Evolutionary conservation across 1,140 invertebrate genomes (phyloP), one percentile per base, ranked within the genome.

Genomic region (Aphelenchoides fujianensis): DNA sequence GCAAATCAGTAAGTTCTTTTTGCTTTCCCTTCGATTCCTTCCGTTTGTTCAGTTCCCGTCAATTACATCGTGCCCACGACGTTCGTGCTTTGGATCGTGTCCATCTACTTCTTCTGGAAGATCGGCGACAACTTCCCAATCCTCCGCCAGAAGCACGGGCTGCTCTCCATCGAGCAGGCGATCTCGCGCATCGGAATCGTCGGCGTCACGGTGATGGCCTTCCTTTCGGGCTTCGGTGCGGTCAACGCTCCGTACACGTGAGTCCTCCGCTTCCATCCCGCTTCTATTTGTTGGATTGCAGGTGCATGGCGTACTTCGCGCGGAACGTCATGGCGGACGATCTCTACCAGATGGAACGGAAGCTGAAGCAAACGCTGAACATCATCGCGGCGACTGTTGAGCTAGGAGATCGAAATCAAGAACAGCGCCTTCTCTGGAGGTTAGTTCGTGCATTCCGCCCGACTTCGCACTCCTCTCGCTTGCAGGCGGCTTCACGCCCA

Each of bases 51-150:
- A 95, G 93, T 96, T 75, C 91, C 89, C 80, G 87, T 89, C 75
- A 90, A 90, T 78, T 88, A 91, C 81, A 90, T 92, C 78, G 89
- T 90, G 70, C 89, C 91, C 32, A 84, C 97, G 34, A 94, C 94
- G 3, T 84, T 92, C 41, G 83, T 91, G 68, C 89, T 91, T 0
- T 99, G 95, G 91, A 87, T 94, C 67, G 88, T 92, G 34, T 98
- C 95, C 84, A 88, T 98, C 0, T 95, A 96, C 82, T 90, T 95
- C 71, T 97, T 99, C 82, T 98, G 96, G 96, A 96, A 97, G 88
- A 90, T 98, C 77, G 97, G 97, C 1, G 95, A 98, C 87, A 95
- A 95, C 3, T 99, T 99, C 87, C 97, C 97, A 28, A 94, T 99
- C 81, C 87, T 96, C 2, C 97, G 91, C 87, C 90, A 91, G 9